Evolutionary conservation across 2,888 invertebrate species (phyloP), one percentile per base, ranked within the genome.

Genomic region (Epirrhoe alternata): DNA sequence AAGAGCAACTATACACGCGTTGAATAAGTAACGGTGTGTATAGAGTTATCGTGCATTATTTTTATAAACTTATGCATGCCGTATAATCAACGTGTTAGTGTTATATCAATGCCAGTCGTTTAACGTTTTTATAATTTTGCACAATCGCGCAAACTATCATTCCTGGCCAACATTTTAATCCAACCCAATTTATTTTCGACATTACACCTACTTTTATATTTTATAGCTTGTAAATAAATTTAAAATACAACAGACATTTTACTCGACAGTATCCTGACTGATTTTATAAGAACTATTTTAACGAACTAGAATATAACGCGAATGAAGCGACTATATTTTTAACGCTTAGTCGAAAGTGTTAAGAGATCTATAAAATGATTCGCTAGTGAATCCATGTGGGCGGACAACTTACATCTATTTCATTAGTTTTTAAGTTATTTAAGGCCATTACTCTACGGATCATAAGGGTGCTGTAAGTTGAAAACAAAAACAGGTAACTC

Each of bases 291-390:
- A 61, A 74, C 70, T 73, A 76, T 76, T 75, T 77, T 77, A 77
- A 75, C 50, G 61, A 77, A 77, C 70, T 61, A 66, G 17, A 72
- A 76, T 75, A 76, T 76, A 75, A 80, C 73, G 72, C 77, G 78
- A 81, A 82, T 80, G 83, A 84, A 84, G 80, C 77, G 70, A 78
- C 64, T 77, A 77, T 81, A 82, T 76, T 77, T 73, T 81, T 80
- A 79, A 79, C 74, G 77, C 83, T 81, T 81, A 80, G 52, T 62
- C 53, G 51, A 65, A 64, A 64, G 64, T 64, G 64, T 63, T 61
- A 79, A 53, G 90, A 90, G 89, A 90, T 90, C 90, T 88, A 86
- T 80, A 80, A 79, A 81, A 85, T 78, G 86, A 83, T 84, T 85
- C 76, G 82, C 87, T 86, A 88, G 69, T 85, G 82, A 83, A 69